phyloP scores from a whole-genome alignment of 2,888 invertebrate species.

The Parnassius orleans region DNA sequence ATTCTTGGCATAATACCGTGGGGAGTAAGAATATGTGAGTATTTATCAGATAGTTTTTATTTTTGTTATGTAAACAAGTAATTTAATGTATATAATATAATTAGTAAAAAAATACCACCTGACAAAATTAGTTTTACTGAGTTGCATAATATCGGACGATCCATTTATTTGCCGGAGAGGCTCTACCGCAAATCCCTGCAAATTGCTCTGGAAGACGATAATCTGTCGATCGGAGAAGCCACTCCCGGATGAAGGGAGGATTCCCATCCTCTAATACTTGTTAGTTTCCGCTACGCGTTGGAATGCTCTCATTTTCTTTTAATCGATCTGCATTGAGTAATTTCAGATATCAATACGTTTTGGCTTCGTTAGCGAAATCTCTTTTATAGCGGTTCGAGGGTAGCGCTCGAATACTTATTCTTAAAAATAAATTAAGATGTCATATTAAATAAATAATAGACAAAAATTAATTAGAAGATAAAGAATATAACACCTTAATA shows the following conservation, averaged over 20 bases:
- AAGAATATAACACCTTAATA: too few relatives aligned
- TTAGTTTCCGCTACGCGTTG: conserved; percentile 55
- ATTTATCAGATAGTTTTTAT: too few relatives aligned
- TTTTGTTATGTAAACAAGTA: too few relatives aligned
- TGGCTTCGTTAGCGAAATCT: not conserved
- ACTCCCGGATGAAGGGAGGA: conserved; percentile 36
- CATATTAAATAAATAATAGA: too few relatives aligned
- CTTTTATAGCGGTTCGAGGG: too few relatives aligned
- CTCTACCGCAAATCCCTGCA: conserved; percentile 68
- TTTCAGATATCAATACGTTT: conserved; percentile 41
- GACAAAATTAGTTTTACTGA: conserved; percentile 6
- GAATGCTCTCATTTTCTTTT: conserved; percentile 64
- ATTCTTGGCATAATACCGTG: too few relatives aligned
- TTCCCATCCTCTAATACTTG: conserved; percentile 41
- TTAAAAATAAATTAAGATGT: too few relatives aligned
- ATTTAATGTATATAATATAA: too few relatives aligned
- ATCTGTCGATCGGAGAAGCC: conserved; percentile 58
- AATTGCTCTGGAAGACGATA: conserved; percentile 68
- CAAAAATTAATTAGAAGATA: too few relatives aligned
- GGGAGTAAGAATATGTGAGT: too few relatives aligned
- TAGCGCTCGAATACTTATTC: too few relatives aligned
- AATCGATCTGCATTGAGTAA: conserved; percentile 53
- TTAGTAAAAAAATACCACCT: too few relatives aligned
- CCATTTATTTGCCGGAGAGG: conserved; percentile 47
- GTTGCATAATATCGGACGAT: conserved; percentile 50